Evolutionary conservation across 2,888 invertebrate species (phyloP).

Genomic region (Pachymerium ferrugineum): DNA sequence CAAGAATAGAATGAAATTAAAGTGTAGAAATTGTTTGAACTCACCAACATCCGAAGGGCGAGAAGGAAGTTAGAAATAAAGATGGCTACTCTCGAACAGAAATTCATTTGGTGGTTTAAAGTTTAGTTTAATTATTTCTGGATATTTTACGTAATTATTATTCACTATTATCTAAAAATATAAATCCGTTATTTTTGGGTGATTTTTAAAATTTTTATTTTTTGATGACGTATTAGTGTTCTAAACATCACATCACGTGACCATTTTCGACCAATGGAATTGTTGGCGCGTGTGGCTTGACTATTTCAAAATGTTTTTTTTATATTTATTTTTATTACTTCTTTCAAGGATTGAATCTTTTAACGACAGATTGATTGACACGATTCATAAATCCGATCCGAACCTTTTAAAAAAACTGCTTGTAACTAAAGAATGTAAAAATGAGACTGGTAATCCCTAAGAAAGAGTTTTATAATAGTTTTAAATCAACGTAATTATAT

Average conservation of each 20-base stretch:
- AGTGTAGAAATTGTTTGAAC: neutral
- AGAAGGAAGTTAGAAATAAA: constrained; percentile 21
- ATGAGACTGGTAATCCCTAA: neutral
- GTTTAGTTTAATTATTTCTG: neutral
- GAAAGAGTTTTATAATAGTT: too few relatives aligned
- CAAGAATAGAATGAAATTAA: neutral
- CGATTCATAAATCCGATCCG: neutral
- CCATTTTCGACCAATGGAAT: too few relatives aligned
- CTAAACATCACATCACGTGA: too few relatives aligned
- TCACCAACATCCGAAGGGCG: constrained; percentile 21
- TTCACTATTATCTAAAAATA: too few relatives aligned
- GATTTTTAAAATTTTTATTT: too few relatives aligned
- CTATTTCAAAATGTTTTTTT: too few relatives aligned
- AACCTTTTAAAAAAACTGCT: neutral
- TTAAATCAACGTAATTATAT: too few relatives aligned
- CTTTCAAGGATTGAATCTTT: neutral
- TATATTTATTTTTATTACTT: too few relatives aligned
- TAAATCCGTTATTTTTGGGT: too few relatives aligned
- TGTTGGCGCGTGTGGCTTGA: too few relatives aligned
- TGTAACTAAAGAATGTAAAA: neutral
- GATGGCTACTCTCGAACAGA: constrained; percentile 18
- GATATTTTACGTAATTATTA: too few relatives aligned
- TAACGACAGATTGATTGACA: neutral
- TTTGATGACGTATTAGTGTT: too few relatives aligned
- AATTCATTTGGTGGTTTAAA: neutral